Evolutionary conservation across 2,797 vertebrate genomes (phyloP), one percentile per base, ranked within the genome.

Genomic region (Clarias pachynema): DNA sequence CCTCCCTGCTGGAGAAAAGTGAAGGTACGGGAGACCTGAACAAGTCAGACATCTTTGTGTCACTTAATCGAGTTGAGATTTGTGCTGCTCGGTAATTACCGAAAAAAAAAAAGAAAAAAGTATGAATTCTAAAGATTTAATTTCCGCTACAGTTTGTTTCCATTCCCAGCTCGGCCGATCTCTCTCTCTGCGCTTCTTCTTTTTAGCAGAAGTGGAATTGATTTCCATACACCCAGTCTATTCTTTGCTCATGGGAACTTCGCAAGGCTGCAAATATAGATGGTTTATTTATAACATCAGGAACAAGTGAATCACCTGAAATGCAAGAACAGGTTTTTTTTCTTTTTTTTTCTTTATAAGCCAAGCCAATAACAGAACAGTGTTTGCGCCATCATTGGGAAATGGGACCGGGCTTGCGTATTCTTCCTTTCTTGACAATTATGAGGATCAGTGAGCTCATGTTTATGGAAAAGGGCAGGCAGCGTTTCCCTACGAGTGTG

Each of bases 1-100:
- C 96, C 0, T 94, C 98, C 12, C 93, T 99, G 84, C 94, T 99
- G 93, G 97, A 99, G 82, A 99, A 97, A 90, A 98, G 98, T 86
- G 97, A 99, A 95, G 98, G 98, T 98, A 8, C 7, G 14, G 1
- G 16, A 6, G 14, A 34, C 0, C 16, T 44, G 26, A 77, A 59
- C 31, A n/a, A 6, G 5, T 69, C 34, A 5, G 9, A 24, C 24
- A 60, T 26, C 15, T 24, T 44, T 44, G 34, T 53, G 6, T 74
- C 7, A 22, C 22, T 62, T 59, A 22, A 16, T 77, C 22, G 14
- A 10, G 68, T 68, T 37, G 37, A 40, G 24, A 22, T 24, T 12
- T 40, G 1, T 44, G 22, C 22, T 40, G 22, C 37, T 44, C 20
- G 22, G 8, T 24, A 40, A 70, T 40, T 24, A 34, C 9, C 16